Base-by-base conservation (phyloP, 2,113 vertebrate species). In the Grallaria varia region DNA sequence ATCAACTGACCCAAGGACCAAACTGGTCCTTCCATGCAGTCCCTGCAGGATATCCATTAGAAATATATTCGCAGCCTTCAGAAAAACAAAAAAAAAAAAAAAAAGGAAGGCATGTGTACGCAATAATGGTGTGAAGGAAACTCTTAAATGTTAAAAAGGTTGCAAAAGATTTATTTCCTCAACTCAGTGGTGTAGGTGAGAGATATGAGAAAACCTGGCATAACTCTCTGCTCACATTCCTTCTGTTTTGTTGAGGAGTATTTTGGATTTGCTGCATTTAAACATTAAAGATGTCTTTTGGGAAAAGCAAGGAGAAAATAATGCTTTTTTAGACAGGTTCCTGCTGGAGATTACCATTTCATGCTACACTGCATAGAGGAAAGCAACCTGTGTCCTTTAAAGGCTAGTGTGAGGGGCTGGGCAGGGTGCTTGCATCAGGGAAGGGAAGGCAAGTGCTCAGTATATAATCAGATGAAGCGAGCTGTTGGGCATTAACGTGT, bases 381-480 rank as follows among this genome's bases (percentile, higher is more conserved):
- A 97, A 96, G 68, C 97, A 98, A 98, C 98, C 98, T 98, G 98
- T 98, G 98, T 96, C 94, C 97, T 98, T 97, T 95, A 98, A 94
- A 88, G 94, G 53, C 55, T 84, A 80, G 73, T 58, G 93, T 75
- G 35, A 22, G 64, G 68, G 77, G 49, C 22, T 79, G 39, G 79
- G 35, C 83, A 88, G 47, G 68, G n/a, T 96, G 94, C 92, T 97
- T 98, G 93, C 68, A 6, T 42, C 0, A 10, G 8, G 84, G 33
- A 71, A 63, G 62, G 71, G 67, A 60, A 96, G 96, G 97, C 96
- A 94, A 95, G 95, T 40, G 59, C 97, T 97, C 97, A 98, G 97
- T 98, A 97, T 98, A 97, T 98, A 98, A 99, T 99, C 98, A 99
- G 99, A 99, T 99, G 98, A 99, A 98, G 98, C 64, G 94, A 98